phyloP scores from a whole-genome alignment of 2,113 vertebrate genomes.

The Anthoscopus minutus region DNA sequence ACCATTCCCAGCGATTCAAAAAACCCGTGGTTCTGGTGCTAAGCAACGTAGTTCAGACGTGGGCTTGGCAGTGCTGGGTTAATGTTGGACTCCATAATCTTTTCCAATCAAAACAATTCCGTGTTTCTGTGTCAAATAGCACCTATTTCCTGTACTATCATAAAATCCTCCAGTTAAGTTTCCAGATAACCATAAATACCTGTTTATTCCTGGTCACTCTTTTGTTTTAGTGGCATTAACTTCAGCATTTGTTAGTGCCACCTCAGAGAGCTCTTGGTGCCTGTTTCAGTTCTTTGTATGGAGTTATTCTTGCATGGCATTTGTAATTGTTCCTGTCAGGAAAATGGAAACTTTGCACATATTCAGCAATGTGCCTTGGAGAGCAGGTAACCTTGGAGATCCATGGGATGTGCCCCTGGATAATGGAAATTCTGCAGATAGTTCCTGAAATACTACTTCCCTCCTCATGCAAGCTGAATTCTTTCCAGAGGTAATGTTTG shows the following conservation, averaged over 20 bases:
- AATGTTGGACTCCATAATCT: neutral
- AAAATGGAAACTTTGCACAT: constrained; percentile 70
- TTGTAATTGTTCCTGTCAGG: constrained; percentile 76
- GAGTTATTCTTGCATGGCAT: constrained; percentile 70
- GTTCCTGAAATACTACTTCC: constrained; percentile 27
- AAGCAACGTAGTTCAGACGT: neutral
- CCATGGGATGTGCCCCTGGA: constrained; percentile 56
- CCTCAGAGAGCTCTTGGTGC: constrained; percentile 50
- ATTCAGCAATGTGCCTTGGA: constrained; percentile 64
- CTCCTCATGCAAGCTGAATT: constrained; percentile 26
- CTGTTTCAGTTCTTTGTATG: constrained; percentile 23
- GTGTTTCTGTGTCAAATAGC: neutral
- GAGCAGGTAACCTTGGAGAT: constrained; percentile 71
- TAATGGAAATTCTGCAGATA: constrained; percentile 67
- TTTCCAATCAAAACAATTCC: neutral
- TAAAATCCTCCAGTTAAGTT: neutral
- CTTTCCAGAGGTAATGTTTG: constrained; percentile 56
- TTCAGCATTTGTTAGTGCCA: constrained; percentile 30
- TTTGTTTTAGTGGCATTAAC: constrained; percentile 39
- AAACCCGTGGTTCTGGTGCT: neutral
- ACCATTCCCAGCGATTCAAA: neutral
- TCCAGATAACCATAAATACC: neutral
- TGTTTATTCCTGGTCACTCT: neutral
- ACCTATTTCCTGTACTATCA: neutral
- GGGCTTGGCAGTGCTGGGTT: neutral